Evolutionary conservation across 2,797 vertebrate genomes (phyloP), one percentile per base, ranked within the genome.

Genomic region (Aulostomus chinensis): DNA sequence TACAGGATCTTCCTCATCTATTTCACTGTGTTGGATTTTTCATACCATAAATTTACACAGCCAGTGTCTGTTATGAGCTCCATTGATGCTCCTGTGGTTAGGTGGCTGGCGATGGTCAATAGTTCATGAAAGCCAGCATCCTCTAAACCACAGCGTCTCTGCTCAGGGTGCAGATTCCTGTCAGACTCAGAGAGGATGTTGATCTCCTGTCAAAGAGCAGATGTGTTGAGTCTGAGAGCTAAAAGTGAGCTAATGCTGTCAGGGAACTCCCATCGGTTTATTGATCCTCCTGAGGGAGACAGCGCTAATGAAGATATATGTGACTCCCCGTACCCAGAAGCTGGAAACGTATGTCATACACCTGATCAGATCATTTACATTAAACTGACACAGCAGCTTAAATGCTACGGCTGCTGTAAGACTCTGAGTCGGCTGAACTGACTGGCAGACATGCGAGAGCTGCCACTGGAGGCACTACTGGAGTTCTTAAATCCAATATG

Each of bases 401-500:
- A n/a, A n/a, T n/a, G n/a, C n/a, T n/a, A n/a, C n/a, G n/a, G n/a
- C n/a, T n/a, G n/a, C n/a, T n/a, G n/a, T n/a, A n/a, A n/a, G n/a
- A n/a, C n/a, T n/a, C n/a, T n/a, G n/a, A n/a, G n/a, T n/a, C n/a
- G n/a, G n/a, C n/a, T n/a, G n/a, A n/a, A n/a, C n/a, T n/a, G n/a
- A n/a, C n/a, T n/a, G n/a, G n/a, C n/a, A n/a, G n/a, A n/a, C n/a
- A n/a, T n/a, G n/a, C n/a, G n/a, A n/a, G n/a, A n/a, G n/a, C n/a
- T 20, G 12, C 46, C 28, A 2, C n/a, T 43, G 37, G 52, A 38
- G 34, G 38, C 68, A 48, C 55, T 20, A 14, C 62, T 37, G 42
- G 48, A 38, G 29, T 39, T 47, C 52, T 61, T 38, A 58, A 79
- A 84, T 84, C 71, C 74, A 83, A 83, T 80, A 81, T 48, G 53